phyloP scores from a whole-genome alignment of 2,113 vertebrate species.

The Hyperopisus bebe region DNA sequence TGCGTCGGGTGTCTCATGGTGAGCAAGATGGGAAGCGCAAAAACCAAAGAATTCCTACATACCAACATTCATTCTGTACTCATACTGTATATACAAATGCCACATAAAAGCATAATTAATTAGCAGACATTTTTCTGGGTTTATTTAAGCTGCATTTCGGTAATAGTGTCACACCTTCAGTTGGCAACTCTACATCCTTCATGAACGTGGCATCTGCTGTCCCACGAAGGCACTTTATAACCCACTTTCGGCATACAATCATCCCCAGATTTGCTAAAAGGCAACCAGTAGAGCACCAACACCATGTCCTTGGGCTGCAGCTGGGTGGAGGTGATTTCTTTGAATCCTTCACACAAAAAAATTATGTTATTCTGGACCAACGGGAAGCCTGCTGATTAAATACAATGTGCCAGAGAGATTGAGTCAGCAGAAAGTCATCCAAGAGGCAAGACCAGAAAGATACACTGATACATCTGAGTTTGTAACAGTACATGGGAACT shows the following conservation, averaged over 20 bases:
- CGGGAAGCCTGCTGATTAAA: not conserved
- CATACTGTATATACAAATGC: not conserved
- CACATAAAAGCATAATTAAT: not conserved
- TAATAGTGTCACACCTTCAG: not conserved
- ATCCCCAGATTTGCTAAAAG: not conserved
- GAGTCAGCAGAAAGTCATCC: not conserved
- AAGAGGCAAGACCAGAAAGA: not conserved
- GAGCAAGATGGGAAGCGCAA: not conserved
- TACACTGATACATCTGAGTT: not conserved
- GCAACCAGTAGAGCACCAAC: not conserved
- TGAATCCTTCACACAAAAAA: not conserved
- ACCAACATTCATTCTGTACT: not conserved
- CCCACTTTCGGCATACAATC: not conserved
- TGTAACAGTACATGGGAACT: not conserved
- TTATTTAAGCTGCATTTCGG: not conserved
- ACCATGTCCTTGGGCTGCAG: not conserved
- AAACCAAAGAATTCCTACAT: not conserved
- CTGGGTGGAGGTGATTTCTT: not conserved
- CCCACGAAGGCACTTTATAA: not conserved
- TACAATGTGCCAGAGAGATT: not conserved
- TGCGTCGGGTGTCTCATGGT: not conserved
- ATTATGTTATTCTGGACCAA: not conserved
- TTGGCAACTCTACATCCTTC: not conserved
- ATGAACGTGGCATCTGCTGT: not conserved
- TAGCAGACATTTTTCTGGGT: not conserved